Conservation (phyloP, 2,888 invertebrate genomes). For the Leuctra nigra region DNA sequence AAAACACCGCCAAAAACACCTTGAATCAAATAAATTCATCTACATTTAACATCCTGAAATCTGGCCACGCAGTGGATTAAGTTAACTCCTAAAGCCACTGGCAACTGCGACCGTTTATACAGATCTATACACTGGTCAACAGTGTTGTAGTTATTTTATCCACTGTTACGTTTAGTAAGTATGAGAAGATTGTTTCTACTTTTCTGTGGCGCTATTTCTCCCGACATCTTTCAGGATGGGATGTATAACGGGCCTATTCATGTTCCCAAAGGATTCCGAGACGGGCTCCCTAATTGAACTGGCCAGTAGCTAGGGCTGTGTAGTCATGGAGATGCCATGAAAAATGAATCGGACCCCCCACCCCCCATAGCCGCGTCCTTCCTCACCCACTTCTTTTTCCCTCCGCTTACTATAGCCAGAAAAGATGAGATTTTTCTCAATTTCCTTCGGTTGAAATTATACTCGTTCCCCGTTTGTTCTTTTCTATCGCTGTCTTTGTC, state of each 20-base stretch:
- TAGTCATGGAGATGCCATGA: conserved; percentile 41
- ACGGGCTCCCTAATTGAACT: conserved; percentile 40
- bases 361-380: conserved; percentile 4
- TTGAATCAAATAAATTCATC: too few species aligned
- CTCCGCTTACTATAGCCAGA: conserved; percentile 34
- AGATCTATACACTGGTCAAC: too few species aligned
- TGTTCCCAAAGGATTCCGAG: conserved; percentile 14
- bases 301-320: conserved; percentile 33
- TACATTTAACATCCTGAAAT: too few species aligned
- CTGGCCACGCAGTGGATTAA: too few species aligned
- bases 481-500: conserved; percentile 9
- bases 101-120: too few species aligned
- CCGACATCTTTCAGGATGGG: not conserved
- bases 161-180: too few species aligned
- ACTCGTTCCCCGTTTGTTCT: conserved; percentile 35
- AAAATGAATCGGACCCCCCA: conserved; percentile 39
- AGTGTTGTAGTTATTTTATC: too few species aligned
- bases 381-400: conserved; percentile 5
- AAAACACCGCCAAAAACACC: too few species aligned
- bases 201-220: conserved; percentile 1
- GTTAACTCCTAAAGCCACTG: too few species aligned
- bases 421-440: conserved; percentile 44
- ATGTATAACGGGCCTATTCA: conserved; percentile 4
- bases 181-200: not conserved
- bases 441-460: conserved; percentile 43